phyloP scores from a whole-genome alignment of 1,140 invertebrate genomes.

The Centruroides vittatus region DNA sequence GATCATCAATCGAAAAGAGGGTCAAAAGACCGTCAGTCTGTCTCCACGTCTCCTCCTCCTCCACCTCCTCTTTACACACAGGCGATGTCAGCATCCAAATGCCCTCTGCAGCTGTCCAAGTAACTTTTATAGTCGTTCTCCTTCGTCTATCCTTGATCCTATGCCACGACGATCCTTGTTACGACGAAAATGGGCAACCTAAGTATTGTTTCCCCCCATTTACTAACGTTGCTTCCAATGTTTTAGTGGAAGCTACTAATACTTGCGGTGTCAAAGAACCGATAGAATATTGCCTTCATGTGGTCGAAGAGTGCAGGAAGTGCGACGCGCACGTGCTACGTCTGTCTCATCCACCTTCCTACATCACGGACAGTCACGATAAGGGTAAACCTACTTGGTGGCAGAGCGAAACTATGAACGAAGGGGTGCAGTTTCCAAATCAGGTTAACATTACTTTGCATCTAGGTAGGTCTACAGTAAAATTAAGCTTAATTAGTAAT shows the following conservation, averaged over 20 bases:
- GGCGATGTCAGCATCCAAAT: too few species aligned
- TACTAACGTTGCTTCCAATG: slow-evolving; percentile 83
- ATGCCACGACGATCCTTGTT: slow-evolving; percentile 26
- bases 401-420: slow-evolving; percentile 74
- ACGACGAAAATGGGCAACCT: slow-evolving; percentile 32
- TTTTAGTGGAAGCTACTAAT: slow-evolving; percentile 77
- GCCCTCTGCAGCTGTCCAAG: too few species aligned
- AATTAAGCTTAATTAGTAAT: not conserved
- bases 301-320: slow-evolving; percentile 47
- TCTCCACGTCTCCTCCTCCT: too few species aligned
- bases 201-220: slow-evolving; percentile 90
- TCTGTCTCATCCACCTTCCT: slow-evolving; percentile 57
- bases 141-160: not conserved
- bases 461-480: slow-evolving; percentile 47
- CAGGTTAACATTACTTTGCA: slow-evolving; percentile 82
- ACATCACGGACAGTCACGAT: slow-evolving; percentile 91
- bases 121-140: too few species aligned
- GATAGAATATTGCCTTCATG: slow-evolving; percentile 44
- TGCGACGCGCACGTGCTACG: slow-evolving; percentile 70
- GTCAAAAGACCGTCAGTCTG: too few species aligned
- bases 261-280: slow-evolving; percentile 68
- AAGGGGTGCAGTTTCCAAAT: slow-evolving; percentile 66
- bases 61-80: too few species aligned
- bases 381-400: slow-evolving; percentile 94
- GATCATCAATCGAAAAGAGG: too few species aligned